Evolutionary conservation across 1,140 invertebrate species (phyloP).

Genomic region (Drosophila melanogaster): Release_6_plus_ISO1_MT NT_033779.5:2915501-2916000

Average conservation of each 20-base stretch:
- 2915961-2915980: conserved; percentile 31
- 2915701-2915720: conserved; percentile 57
- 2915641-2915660: conserved; percentile 27
- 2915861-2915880: conserved; percentile 8
- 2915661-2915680: conserved; percentile 18
- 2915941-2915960: conserved; percentile 69
- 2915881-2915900: not conserved
- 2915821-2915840: conserved; percentile 26
- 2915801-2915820: not conserved
- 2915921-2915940: conserved; percentile 53
- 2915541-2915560: not conserved
- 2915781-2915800: not conserved
- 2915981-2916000: conserved; percentile 35
- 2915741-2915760: conserved; percentile 70
- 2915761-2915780: conserved; percentile 70
- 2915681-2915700: conserved; percentile 54
- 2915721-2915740: conserved; percentile 80
- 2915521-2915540: conserved; percentile 43
- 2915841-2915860: conserved; percentile 51
- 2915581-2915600: conserved; percentile 22
- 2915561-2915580: conserved; percentile 24
- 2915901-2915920: conserved; percentile 8
- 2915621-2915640: conserved; percentile 31
- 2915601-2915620: conserved; percentile 53
- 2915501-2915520: conserved; percentile 18